Conservation (phyloP, 2,888 invertebrate species). For the Agelastica alni region DNA sequence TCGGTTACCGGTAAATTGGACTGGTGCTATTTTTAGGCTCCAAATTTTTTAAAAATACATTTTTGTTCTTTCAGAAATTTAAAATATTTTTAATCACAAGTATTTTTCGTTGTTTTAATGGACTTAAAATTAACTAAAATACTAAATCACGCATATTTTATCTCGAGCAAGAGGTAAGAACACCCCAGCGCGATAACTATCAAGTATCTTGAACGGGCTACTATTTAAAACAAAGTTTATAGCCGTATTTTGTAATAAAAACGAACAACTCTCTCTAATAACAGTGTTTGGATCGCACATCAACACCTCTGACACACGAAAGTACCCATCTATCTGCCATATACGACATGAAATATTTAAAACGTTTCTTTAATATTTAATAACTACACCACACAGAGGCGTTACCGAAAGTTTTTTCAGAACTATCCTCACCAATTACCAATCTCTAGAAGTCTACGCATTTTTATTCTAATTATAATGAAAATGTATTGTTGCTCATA, state of each 20-base stretch:
- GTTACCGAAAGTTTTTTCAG: background rate
- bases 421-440: too few species aligned
- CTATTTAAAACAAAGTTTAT: constrained; percentile 12
- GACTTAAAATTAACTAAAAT: too few species aligned
- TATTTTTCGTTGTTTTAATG: too few species aligned
- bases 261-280: constrained; percentile 37
- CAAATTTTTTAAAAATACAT: too few species aligned
- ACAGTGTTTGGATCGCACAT: constrained; percentile 44
- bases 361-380: constrained; percentile 55
- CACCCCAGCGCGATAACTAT: background rate
- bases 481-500: too few species aligned
- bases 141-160: background rate
- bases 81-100: too few species aligned
- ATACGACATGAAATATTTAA: constrained; percentile 49
- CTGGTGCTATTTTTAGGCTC: too few species aligned
- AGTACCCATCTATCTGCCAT: constrained; percentile 50
- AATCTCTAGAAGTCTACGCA: too few species aligned
- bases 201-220: background rate
- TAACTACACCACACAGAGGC: constrained; percentile 43
- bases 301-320: constrained; percentile 50
- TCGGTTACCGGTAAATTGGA: constrained; percentile 23
- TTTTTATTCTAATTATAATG: too few species aligned
- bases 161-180: background rate
- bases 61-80: too few species aligned
- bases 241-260: constrained; percentile 21